Percentiles rank a stretch among this genome's conserved stretches.
Evolutionary conservation across 2,113 vertebrate genomes (phyloP).

Genomic region (Podarcis raffonei): DNA sequence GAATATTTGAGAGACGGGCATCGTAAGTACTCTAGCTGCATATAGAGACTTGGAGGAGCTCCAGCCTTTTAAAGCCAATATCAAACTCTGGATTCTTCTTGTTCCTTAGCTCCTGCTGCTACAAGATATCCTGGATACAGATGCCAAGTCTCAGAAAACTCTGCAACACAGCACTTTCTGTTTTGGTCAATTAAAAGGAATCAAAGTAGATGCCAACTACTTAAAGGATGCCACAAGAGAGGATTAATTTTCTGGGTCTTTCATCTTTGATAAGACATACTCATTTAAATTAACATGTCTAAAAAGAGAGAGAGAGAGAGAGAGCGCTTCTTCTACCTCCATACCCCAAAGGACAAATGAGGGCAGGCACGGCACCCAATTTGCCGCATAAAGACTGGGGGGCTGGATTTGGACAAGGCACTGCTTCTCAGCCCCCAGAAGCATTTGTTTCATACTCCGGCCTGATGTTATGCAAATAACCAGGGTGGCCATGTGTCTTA

Average conservation of each 20-base stretch:
- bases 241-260: constrained; percentile 14
- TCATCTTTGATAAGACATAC: constrained; percentile 14
- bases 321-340: background rate
- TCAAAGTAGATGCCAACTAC: constrained; percentile 50
- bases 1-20: constrained; percentile 14
- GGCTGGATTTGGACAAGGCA: background rate
- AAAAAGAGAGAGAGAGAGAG: background rate
- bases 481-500: background rate
- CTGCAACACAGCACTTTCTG: constrained; percentile 48
- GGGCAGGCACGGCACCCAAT: background rate
- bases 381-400: background rate
- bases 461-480: background rate
- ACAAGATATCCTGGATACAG: constrained; percentile 40
- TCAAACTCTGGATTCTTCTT: constrained; percentile 47
- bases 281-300: constrained; percentile 33
- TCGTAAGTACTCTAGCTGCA: constrained; percentile 20
- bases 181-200: constrained; percentile 53
- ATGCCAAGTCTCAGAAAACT: constrained; percentile 59
- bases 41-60: constrained; percentile 51
- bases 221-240: constrained; percentile 38
- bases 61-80: constrained; percentile 61
- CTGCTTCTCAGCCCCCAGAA: background rate
- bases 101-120: constrained; percentile 22
- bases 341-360: background rate
- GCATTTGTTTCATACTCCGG: too few relatives aligned